Evolutionary conservation across 2,797 vertebrate species (phyloP).

Genomic region (Syncerus caffer): DNA sequence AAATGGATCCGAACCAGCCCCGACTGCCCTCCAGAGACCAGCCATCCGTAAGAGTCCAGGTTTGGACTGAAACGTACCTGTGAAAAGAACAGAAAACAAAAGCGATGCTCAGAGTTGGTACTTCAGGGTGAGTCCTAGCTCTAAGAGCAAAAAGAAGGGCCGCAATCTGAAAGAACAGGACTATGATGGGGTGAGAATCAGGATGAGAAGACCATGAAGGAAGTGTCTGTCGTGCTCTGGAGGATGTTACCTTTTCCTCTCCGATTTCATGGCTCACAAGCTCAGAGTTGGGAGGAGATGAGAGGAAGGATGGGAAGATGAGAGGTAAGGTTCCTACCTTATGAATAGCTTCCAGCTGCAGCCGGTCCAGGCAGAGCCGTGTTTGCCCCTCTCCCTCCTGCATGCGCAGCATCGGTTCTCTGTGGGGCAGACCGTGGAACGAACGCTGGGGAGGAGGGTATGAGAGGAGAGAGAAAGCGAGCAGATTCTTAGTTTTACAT

Average conservation of each 20-base stretch:
- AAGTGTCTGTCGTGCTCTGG: background rate
- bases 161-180: background rate
- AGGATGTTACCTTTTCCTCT: background rate
- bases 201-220: background rate
- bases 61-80: slow-evolving; percentile 96
- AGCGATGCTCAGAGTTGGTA: background rate
- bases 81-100: background rate
- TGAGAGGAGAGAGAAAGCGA: fast-evolving
- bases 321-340: slow-evolving; percentile 76
- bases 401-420: slow-evolving; percentile 81
- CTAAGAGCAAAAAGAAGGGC: too few species aligned
- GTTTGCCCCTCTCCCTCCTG: slow-evolving; percentile 80
- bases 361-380: slow-evolving; percentile 82
- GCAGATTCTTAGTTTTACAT: background rate
- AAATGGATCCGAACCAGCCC: slow-evolving; percentile 92
- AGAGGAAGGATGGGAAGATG: background rate
- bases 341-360: slow-evolving; percentile 85
- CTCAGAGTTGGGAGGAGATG: background rate
- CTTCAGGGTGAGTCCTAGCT: background rate
- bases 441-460: slow-evolving; percentile 72
- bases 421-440: slow-evolving; percentile 79
- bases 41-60: slow-evolving; percentile 90
- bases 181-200: background rate
- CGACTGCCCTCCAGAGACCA: slow-evolving; percentile 89
- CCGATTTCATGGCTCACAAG: background rate